Base-by-base conservation (phyloP, 1,140 invertebrate species). In the Ephestia elutella region DNA sequence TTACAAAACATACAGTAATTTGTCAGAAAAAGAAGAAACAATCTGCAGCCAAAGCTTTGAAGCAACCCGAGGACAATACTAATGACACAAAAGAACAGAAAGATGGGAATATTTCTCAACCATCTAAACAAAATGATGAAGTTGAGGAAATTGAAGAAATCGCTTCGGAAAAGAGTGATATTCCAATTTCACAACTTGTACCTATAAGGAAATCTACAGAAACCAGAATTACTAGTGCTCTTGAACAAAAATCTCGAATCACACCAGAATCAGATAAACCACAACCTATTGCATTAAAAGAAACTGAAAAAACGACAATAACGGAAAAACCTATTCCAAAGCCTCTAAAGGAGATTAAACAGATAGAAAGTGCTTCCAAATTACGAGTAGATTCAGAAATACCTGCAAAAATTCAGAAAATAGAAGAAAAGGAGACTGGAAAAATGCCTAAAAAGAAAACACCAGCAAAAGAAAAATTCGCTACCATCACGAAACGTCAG, bases 1-100 rank as follows among this genome's bases (percentile, higher is more conserved):
- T 90, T 9, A 89, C 78, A 54, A 90, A 89, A 61, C 89, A 90
- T 54, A 75, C 73, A 15, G 62, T 80, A 13, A 81, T 81, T 63
- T 90, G 89, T 65, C 73, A 78, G 56, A 73, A 75, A 59, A 90
- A 89, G 66, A 90, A 89, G 66, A 82, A 73, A 35, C 82, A 86
- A 62, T 74, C 81, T 15, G 71, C 70, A 11, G 62, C 72, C 0
- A 88, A 86, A 56, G 69, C 76, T 61, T 58, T 60, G 7, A 70
- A 70, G 50, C 56, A 56, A 50, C 13, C 21, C 2, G 58, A 68
- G 4, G 38, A 48, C 10, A 20, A 54, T 10, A 53, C 59, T 30
- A 10, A n/a, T 2, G 54, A 15, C 18, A 48, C 60, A 44, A 61
- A 56, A 48, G 57, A 59, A 44, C 30, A 32, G 11, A 59, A 69